Evolutionary conservation across 1,140 invertebrate genomes (phyloP).

Genomic region (Bombus difficillimus): DNA sequence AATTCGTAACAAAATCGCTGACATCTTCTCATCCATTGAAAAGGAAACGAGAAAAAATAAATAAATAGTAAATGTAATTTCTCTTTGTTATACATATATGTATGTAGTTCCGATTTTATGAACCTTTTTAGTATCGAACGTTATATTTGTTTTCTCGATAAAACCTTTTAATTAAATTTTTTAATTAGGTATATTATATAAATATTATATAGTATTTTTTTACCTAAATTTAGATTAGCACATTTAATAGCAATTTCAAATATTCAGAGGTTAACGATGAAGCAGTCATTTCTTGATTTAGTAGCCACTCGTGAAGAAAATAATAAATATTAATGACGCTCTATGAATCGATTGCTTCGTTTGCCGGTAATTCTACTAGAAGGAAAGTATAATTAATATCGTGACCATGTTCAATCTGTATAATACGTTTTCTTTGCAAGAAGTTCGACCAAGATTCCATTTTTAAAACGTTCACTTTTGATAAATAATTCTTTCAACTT

Average conservation of each 20-base stretch:
- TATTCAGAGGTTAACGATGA: neutral
- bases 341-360: neutral
- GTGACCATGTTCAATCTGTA: neutral
- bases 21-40: neutral
- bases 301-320: neutral
- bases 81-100: no score
- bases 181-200: no score
- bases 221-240: no score
- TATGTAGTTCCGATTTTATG: no score
- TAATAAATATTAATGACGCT: slow-evolving; percentile 28
- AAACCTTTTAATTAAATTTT: no score
- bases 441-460: neutral
- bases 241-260: neutral
- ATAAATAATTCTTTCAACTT: neutral
- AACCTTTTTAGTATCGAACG: no score
- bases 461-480: neutral
- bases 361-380: neutral
- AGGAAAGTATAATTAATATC: slow-evolving; percentile 20
- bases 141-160: no score
- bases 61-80: no score
- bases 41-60: no score
- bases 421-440: neutral
- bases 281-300: neutral
- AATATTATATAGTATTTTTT: no score
- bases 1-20: no score